Evolutionary conservation across 2,113 vertebrate species (phyloP), one percentile per base, ranked within the genome.

Genomic region (Ailuropoda melanoleuca): DNA sequence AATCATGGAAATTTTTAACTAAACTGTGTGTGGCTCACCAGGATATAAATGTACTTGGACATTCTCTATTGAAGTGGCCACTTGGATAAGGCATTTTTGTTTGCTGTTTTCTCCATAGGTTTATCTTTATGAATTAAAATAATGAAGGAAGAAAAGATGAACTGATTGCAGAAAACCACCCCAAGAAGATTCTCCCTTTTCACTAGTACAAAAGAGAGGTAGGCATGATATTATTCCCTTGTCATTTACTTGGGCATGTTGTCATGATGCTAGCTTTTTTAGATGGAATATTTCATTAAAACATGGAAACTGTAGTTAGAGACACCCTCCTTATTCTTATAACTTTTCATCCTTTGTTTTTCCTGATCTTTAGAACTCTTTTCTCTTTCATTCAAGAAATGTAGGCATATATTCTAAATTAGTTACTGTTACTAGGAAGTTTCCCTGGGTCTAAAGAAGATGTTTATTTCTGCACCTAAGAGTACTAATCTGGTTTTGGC

Each of bases 181-280:
- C 17, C 26, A 83, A 91, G n/a, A 55, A 29, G 18, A 75, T 82
- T 23, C 1, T 58, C 8, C 0, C 77, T 50, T 81, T 72, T 46
- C 14, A 46, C 23, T 18, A 11, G 56, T 72, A 66, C 60, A 94
- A 93, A 31, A 90, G 74, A 77, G 0, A 37, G 82, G 2, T 56
- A 90, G 50, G 46, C 9, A 86, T 93, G 21, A 83, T 90, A 60
- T 3, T 75, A 15, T 64, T 62, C 8, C 5, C 23, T 95, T 31
- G 56, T 78, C 92, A 95, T 93, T 97, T 98, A 87, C 37, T 97
- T 96, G 81, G 62, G 34, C 21, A 96, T 97, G 85, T 93, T 89
- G 13, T 78, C 6, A 0, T 84, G 23, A 46, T 74, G 31, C 6
- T 95, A 0, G 97, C 74, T 89, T 92, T 23, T 83, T 58, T 19